phyloP scores from a whole-genome alignment of 2,888 invertebrate species.

The Eristalis arbustorum region DNA sequence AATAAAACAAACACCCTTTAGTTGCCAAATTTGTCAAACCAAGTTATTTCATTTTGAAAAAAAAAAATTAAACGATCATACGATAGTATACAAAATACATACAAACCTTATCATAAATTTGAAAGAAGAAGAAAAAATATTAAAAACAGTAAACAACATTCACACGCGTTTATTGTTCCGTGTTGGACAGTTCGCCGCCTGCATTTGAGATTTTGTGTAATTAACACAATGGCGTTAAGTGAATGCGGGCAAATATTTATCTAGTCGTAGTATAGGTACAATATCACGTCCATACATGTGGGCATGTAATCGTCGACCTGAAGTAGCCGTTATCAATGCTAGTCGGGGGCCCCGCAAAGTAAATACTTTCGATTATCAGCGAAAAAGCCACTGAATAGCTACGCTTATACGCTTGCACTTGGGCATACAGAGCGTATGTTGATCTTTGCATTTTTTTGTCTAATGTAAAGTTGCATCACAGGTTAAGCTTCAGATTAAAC shows the following conservation, averaged over 20 bases:
- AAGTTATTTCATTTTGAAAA: too few relatives aligned
- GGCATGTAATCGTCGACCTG: background rate
- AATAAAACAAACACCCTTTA: too few relatives aligned
- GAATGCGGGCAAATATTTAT: conserved; percentile 47
- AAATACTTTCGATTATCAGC: background rate
- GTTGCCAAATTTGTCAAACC: too few relatives aligned
- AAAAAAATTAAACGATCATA: background rate
- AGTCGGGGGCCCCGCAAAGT: background rate
- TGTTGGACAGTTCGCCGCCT: conserved; percentile 45
- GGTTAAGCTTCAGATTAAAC: conserved; percentile 27
- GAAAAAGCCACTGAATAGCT: background rate
- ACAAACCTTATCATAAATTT: conserved; percentile 28
- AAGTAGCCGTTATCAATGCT: conserved; percentile 19
- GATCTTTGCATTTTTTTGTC: conserved; percentile 11
- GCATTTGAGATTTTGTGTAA: conserved; percentile 53
- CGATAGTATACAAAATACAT: background rate
- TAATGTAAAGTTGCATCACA: conserved; percentile 35
- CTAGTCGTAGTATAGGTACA: conserved; percentile 11
- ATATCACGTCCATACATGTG: background rate
- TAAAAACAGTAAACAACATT: conserved; percentile 2
- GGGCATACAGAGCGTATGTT: background rate
- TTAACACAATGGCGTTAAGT: conserved; percentile 59
- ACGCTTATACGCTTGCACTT: background rate
- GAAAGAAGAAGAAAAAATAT: background rate
- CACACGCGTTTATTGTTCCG: conserved; percentile 52